Evolutionary conservation across 1,140 invertebrate species (phyloP), one percentile per base, ranked within the genome.

Genomic region (Aporrectodea caliginosa): DNA sequence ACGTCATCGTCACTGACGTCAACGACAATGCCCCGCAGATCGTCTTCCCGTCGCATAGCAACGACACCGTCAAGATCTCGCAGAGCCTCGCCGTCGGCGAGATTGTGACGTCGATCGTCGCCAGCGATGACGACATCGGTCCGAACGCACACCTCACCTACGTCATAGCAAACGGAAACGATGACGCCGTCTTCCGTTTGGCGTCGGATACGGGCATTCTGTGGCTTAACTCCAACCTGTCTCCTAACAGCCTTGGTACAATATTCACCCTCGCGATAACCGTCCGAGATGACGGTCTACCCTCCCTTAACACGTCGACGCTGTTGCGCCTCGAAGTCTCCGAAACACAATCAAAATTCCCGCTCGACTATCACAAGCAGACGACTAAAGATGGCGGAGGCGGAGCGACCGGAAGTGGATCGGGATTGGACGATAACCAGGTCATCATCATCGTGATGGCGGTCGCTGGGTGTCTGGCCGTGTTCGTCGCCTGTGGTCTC

Each of bases 21-120:
- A 97, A 97, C 85, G 95, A 97, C 86, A 95, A 97, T 87, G 89
- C 90, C 2, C 95, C 95, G 0, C 89, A 91, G n/a, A 98, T 98
- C 88, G 92, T 92, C 80, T 92, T 93, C 83, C 90, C 92, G 0
- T 93, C 92, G 90, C 2, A 29, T 0, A 91, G 0, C 84, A 90
- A 22, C 73, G 92, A 94, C 83, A 91, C 93, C 84, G 90, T 93
- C 0, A 84, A 80, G 16, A 82, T 79, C 2, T 69, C 35, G 0
- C 73, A 77, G 43, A 69, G 27, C 30, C 12, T 29, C 22, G 31
- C 43, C 22, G 73, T 76, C 30, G 74, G 74, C 29, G 29, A 14
- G 12, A 33, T 72, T 35, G 94, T 97, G 0, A 86, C 96, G 0
- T 79, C 81, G 27, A 70, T 82, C 33, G 34, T 43, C 0, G 81